Conservation (phyloP, 2,888 invertebrate species). For the Lumbricus terrestris region DNA sequence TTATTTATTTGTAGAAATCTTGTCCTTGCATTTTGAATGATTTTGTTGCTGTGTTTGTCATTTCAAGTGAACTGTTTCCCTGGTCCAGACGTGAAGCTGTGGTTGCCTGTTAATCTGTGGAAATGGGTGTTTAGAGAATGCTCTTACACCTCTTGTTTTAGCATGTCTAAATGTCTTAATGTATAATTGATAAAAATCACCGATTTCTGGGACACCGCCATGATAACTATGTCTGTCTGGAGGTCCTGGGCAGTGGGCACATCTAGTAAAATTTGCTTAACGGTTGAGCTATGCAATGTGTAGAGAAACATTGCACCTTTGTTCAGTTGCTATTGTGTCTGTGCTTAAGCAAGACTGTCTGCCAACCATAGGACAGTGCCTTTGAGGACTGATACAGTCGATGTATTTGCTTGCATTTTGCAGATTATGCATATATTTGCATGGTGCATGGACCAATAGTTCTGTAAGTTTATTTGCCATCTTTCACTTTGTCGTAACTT, state of each 20-base stretch:
- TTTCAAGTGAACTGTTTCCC: neutral
- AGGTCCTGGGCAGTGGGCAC: neutral
- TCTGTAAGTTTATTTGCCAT: neutral
- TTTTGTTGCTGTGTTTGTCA: neutral
- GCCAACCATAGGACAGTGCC: neutral
- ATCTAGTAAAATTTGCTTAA: neutral
- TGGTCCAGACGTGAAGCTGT: neutral
- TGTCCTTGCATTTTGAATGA: neutral
- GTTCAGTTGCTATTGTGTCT: neutral
- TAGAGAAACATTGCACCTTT: neutral
- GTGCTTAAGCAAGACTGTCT: slow-evolving; percentile 3
- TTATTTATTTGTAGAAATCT: neutral
- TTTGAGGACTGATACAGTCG: neutral
- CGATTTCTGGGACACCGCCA: neutral
- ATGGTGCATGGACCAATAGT: neutral
- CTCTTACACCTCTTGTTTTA: neutral
- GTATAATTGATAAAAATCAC: no score
- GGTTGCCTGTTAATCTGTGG: no score
- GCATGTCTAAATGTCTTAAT: neutral
- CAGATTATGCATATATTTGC: no score
- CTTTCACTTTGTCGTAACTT: neutral
- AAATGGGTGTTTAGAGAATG: neutral
- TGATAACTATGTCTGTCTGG: neutral
- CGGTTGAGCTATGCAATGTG: neutral
- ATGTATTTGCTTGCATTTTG: no score